phyloP scores from a whole-genome alignment of 2,797 vertebrate species.

The Cynopterus sphinx region DNA sequence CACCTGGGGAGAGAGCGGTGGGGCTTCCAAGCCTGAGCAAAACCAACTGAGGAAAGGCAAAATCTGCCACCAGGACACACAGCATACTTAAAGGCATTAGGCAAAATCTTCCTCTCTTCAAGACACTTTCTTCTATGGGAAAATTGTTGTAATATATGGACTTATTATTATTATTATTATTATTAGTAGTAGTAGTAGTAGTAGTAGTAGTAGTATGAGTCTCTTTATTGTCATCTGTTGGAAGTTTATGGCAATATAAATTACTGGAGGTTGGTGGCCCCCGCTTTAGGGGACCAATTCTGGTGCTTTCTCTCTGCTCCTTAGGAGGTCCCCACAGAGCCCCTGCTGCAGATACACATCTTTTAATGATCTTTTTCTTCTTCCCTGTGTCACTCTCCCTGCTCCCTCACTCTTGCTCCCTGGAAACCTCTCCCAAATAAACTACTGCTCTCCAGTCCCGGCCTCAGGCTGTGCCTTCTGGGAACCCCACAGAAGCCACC shows the following conservation, averaged over 20 bases:
- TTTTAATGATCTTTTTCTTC: background rate
- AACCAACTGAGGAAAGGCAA: background rate
- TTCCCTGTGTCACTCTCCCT: background rate
- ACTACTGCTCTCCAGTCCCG: background rate
- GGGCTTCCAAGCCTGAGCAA: background rate
- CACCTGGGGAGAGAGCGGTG: background rate
- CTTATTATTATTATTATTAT: too few species aligned
- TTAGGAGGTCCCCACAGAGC: background rate
- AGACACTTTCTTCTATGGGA: too few species aligned
- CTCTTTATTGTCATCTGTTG: slow-evolving; percentile 22
- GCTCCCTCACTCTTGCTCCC: background rate
- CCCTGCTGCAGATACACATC: background rate
- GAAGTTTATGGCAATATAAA: background rate
- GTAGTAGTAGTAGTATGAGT: background rate
- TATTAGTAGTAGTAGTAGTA: too few species aligned
- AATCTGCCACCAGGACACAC: background rate
- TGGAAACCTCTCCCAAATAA: background rate
- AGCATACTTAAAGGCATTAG: background rate
- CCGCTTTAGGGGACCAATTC: background rate
- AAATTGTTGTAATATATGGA: background rate
- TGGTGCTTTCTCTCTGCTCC: background rate
- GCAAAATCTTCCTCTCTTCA: background rate
- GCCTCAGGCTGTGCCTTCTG: background rate
- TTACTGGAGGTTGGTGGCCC: too few species aligned
- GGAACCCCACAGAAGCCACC: background rate